phyloP scores from a whole-genome alignment of 53 echinoderm and acorn worm genomes.

The Mesocentrotus franciscanus region DNA sequence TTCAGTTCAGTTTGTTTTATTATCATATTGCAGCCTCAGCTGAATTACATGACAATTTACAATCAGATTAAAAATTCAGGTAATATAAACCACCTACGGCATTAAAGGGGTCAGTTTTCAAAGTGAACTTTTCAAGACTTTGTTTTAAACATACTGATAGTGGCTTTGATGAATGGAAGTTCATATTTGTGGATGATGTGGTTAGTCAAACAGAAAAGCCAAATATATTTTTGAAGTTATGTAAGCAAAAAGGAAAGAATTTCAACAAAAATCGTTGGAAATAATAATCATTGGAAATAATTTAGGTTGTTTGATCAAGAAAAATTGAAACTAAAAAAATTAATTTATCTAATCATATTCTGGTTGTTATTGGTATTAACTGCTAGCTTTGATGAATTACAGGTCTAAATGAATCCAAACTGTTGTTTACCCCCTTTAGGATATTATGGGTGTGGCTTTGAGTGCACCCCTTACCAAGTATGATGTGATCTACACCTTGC shows the following conservation, averaged over 20 bases:
- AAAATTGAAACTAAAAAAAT: background rate
- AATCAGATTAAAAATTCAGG: too few species aligned
- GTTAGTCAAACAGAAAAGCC: background rate
- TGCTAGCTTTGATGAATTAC: background rate
- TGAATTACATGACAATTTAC: too few species aligned
- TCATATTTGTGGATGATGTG: background rate
- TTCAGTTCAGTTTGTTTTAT: too few species aligned
- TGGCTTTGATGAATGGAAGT: background rate
- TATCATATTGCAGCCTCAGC: too few species aligned
- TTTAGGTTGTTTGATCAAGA: background rate
- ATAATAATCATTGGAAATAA: too few species aligned
- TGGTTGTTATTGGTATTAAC: background rate
- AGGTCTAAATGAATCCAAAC: background rate
- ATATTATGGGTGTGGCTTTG: constrained; percentile 94
- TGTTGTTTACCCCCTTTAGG: constrained; percentile 62
- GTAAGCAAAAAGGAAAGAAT: too few species aligned
- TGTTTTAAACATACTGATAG: background rate
- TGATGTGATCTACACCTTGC: constrained; percentile 92
- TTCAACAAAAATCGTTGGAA: background rate
- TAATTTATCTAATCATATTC: background rate
- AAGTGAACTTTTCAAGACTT: too few species aligned
- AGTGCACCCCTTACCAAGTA: constrained; percentile 91
- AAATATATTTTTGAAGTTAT: background rate
- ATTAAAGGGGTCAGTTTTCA: too few species aligned
- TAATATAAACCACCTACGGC: too few species aligned